Conservation (phyloP, 1,140 invertebrate genomes). For the Goniozus legneri region DNA sequence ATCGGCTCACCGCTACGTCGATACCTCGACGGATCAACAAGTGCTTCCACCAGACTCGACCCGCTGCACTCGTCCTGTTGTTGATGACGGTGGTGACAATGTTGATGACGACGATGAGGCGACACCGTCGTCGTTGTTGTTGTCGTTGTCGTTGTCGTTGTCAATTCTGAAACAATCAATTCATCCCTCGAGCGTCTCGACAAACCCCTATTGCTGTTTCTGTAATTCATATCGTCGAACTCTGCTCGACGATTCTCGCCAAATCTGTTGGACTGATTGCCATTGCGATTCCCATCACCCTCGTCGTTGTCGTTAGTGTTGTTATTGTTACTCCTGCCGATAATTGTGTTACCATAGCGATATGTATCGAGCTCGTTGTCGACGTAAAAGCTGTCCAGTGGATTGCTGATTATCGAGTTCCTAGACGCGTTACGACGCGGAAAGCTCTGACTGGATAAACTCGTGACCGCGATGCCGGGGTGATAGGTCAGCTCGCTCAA, state of each 20-base stretch:
- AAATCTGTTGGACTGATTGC: neutral
- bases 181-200: neutral
- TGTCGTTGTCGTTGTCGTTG: neutral
- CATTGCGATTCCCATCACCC: constrained; percentile 1
- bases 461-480: constrained; percentile 27
- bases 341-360: constrained; percentile 20
- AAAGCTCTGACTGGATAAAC: constrained; percentile 37
- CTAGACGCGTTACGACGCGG: constrained; percentile 29
- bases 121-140: neutral
- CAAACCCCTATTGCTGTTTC: constrained; percentile 18
- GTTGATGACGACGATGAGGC: too few species aligned
- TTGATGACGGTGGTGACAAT: too few species aligned
- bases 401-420: constrained; percentile 39
- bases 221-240: constrained; percentile 6
- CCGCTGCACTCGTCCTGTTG: too few species aligned
- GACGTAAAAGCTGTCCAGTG: constrained; percentile 36
- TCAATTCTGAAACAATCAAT: neutral
- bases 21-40: too few species aligned
- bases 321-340: constrained; percentile 18
- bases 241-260: constrained; percentile 18
- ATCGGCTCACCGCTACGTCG: too few species aligned
- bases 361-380: constrained; percentile 35
- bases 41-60: too few species aligned
- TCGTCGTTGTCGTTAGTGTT: constrained; percentile 13
- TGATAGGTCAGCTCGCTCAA: constrained; percentile 25